These are phyloP conservation scores for Coleophora flavipennella DNA, from an alignment of 2,888 invertebrate species.

Conservation along the genomic window DNA sequence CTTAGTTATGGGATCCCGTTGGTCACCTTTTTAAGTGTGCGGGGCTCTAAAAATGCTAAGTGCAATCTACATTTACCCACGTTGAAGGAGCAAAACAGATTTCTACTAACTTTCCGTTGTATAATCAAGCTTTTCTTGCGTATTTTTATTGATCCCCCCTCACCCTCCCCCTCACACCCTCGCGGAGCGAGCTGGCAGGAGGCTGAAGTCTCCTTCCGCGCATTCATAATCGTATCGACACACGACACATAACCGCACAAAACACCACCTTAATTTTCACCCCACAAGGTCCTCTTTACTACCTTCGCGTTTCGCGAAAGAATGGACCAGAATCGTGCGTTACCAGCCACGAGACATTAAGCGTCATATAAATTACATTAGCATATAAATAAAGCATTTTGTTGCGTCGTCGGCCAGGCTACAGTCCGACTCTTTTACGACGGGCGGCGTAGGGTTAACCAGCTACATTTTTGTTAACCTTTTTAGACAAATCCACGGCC, in stretches of 20 bases:
- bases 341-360: constrained; percentile 71
- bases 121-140: constrained; percentile 71
- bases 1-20: no score
- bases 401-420: constrained; percentile 50
- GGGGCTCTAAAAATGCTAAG: no score
- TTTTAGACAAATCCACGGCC: constrained; percentile 68
- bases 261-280: constrained; percentile 41
- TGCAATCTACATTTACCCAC: constrained; percentile 41
- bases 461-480: constrained; percentile 65
- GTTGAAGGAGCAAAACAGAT: constrained; percentile 55
- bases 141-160: constrained; percentile 70
- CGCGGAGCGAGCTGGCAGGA: constrained; percentile 62
- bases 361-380: constrained; percentile 73
- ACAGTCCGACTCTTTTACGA: constrained; percentile 63
- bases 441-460: constrained; percentile 46
- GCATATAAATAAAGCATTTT: constrained; percentile 73
- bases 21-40: no score
- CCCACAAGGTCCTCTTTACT: constrained; percentile 35
- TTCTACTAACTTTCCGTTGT: constrained; percentile 60
- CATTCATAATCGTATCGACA: constrained; percentile 72
- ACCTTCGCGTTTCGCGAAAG: constrained; percentile 39
- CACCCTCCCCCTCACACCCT: constrained; percentile 40
- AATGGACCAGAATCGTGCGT: constrained; percentile 68
- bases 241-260: constrained; percentile 40
- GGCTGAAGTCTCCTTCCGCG: constrained; percentile 65